phyloP scores from a whole-genome alignment of 2,113 vertebrate species.

The Python bivittatus region DNA sequence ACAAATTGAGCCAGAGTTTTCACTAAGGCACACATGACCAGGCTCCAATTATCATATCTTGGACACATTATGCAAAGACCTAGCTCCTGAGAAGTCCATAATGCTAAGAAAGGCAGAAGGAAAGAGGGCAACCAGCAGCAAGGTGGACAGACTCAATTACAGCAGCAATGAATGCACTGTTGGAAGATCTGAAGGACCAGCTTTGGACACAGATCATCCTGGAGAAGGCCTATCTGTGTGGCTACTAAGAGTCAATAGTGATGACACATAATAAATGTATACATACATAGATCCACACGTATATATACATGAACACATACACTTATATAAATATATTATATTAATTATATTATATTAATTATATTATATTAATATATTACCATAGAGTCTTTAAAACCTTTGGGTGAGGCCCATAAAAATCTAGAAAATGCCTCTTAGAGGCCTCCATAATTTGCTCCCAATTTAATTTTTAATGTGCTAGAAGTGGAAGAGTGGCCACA shows the following conservation, averaged over 20 bases:
- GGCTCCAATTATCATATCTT: neutral
- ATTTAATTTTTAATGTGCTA: neutral
- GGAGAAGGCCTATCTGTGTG: neutral
- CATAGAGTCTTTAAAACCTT: neutral
- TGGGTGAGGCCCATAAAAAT: neutral
- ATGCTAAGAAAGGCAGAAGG: neutral
- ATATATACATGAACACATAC: neutral
- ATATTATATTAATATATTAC: neutral
- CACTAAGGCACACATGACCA: neutral
- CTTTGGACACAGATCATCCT: neutral
- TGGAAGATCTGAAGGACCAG: neutral
- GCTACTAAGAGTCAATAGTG: neutral
- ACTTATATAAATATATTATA: neutral
- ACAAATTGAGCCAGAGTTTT: neutral
- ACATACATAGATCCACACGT: neutral
- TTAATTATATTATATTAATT: neutral
- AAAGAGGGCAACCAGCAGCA: neutral
- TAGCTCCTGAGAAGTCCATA: neutral
- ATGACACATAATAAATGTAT: neutral
- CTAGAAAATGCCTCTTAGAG: neutral
- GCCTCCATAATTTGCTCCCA: neutral
- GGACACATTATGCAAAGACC: neutral
- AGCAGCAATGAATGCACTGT: neutral
- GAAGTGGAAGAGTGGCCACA: neutral
- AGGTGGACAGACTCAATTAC: neutral